phyloP scores from a whole-genome alignment of 2,797 vertebrate genomes.

The Harpagifer antarcticus region DNA sequence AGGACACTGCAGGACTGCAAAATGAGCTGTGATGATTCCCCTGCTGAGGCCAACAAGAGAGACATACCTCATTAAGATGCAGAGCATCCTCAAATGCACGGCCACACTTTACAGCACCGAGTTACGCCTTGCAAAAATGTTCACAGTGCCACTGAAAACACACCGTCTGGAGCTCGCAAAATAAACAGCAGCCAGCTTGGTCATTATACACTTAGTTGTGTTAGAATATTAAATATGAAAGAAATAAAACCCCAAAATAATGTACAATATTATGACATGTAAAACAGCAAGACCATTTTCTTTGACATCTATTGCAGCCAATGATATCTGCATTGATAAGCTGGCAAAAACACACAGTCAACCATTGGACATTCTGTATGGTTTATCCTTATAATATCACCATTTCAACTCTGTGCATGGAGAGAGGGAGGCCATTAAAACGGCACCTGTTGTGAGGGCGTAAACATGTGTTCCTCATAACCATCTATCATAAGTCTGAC shows the following conservation, averaged over 20 bases:
- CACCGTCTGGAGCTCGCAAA: conserved; percentile 34
- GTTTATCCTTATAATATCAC: conserved; percentile 44
- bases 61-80: conserved; percentile 83
- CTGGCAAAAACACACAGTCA: conserved; percentile 32
- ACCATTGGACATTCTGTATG: not conserved
- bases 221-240: conserved; percentile 6
- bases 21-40: conserved; percentile 82
- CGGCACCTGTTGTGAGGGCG: conserved; percentile 69
- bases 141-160: conserved; percentile 45
- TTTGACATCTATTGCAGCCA: conserved; percentile 31
- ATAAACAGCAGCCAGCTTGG: conserved; percentile 29
- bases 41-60: conserved; percentile 81
- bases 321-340: conserved; percentile 26
- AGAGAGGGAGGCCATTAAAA: conserved; percentile 73
- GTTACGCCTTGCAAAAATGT: conserved; percentile 59
- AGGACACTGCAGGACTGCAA: conserved; percentile 83
- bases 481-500: conserved; percentile 48
- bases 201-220: conserved; percentile 27
- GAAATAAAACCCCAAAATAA: not conserved
- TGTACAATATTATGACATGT: conserved; percentile 5
- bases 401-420: conserved; percentile 31
- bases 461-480: conserved; percentile 60
- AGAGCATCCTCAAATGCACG: conserved; percentile 68
- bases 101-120: conserved; percentile 69
- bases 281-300: conserved; percentile 16